Conservation (phyloP, 2,113 vertebrate genomes). For the Leiothrix lutea region DNA sequence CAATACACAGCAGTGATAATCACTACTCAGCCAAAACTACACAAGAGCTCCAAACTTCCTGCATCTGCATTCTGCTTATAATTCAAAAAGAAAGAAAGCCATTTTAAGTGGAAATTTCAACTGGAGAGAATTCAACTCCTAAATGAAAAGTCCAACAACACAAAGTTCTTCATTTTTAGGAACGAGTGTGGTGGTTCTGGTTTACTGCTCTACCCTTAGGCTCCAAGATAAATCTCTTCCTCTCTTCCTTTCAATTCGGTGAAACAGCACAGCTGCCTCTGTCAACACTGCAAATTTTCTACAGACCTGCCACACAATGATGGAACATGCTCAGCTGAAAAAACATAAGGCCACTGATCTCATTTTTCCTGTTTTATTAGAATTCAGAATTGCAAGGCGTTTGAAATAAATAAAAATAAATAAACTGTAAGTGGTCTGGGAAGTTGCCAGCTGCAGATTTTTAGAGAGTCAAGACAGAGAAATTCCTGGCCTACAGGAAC, state of each 20-base stretch:
- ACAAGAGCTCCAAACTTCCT: background rate
- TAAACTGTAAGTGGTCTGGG: background rate
- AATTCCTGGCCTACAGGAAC: background rate
- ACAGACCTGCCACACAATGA: background rate
- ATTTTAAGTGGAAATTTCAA: background rate
- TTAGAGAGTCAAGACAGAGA: background rate
- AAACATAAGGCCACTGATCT: background rate
- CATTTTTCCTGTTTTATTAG: background rate
- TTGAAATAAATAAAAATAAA: background rate
- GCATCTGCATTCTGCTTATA: background rate
- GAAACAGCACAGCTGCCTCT: background rate
- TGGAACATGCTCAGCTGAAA: background rate
- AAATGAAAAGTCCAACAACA: background rate
- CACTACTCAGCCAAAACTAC: background rate
- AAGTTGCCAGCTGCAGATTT: background rate
- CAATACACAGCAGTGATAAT: background rate
- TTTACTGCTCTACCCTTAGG: background rate
- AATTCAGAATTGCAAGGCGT: slow-evolving; percentile 26
- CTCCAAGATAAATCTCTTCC: slow-evolving; percentile 15
- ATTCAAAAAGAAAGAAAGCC: background rate
- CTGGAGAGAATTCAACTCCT: background rate
- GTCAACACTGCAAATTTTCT: slow-evolving; percentile 25
- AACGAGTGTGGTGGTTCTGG: background rate
- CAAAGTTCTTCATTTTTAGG: background rate
- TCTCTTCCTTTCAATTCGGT: background rate